Base-by-base conservation (phyloP, 2,797 vertebrate species). In the Carapus acus region DNA sequence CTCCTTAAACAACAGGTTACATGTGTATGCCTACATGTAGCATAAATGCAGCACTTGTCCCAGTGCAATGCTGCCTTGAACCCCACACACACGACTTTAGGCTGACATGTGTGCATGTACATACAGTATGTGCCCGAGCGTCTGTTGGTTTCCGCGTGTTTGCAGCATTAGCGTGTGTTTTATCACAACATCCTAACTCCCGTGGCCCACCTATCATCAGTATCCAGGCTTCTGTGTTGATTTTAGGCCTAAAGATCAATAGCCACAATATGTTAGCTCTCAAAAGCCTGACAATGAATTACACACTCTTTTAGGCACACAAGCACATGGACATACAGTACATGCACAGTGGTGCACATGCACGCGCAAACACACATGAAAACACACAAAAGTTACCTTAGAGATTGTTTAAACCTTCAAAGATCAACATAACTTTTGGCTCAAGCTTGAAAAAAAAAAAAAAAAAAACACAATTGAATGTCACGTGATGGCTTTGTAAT, bases 221-320 rank as follows among this genome's bases (percentile, higher is more conserved):
- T 83, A 66, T 82, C 81, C 75, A 73, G 80, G 83, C 79, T 87
- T 80, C 81, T 65, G 72, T 85, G 85, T 90, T 85, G 85, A 85
- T 88, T 84, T 85, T 83, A 71, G 68, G 62, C 43, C 77, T 79
- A 82, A 91, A 92, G 89, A 92, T 92, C 90, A 91, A 92, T 91
- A 91, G 74, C 76, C 14, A 78, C 90, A 90, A 89, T 89, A 91
- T 91, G 90, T 86, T 80, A 80, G 82, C 87, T 84, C 88, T 89
- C 78, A 78, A 90, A 85, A 77, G 76, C 62, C 71, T 74, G 64
- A 83, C 85, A 81, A 84, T 87, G 76, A 87, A 88, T 88, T 85
- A 83, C 80, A 83, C 80, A 71, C 24, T 24, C 80, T 87, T 87
- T 88, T 85, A 84, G 79, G 77, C 81, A 84, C 83, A 83, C 58